Percentiles rank a stretch among this genome's conserved stretches.
Conservation (phyloP, 2,888 invertebrate species). For the Andrena flavipes region DNA sequence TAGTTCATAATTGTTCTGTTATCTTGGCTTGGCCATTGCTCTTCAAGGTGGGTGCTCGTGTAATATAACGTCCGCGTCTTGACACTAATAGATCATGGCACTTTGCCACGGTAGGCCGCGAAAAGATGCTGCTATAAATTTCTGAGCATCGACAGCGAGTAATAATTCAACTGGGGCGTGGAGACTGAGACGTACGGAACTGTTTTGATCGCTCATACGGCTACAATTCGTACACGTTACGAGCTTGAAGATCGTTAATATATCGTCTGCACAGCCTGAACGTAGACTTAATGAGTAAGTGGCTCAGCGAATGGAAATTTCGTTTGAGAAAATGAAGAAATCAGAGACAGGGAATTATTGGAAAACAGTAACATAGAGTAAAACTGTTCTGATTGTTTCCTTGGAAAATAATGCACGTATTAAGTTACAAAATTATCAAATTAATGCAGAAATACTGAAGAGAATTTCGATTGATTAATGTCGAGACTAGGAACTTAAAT, state of each 20-base stretch:
- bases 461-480: too few relatives aligned
- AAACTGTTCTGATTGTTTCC: background rate
- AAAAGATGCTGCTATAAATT: slow-evolving; percentile 29
- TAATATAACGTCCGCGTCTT: slow-evolving; percentile 71
- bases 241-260: slow-evolving; percentile 12
- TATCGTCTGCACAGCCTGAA: background rate
- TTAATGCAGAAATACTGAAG: too few relatives aligned
- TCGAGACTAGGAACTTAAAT: too few relatives aligned
- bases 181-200: background rate
- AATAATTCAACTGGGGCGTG: slow-evolving; percentile 27
- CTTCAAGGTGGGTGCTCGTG: slow-evolving; percentile 11
- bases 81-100: slow-evolving; percentile 78
- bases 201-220: slow-evolving; percentile 35
- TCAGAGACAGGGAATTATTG: background rate
- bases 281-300: background rate
- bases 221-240: slow-evolving; percentile 27
- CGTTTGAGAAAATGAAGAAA: background rate
- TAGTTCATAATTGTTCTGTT: background rate
- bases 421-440: too few relatives aligned
- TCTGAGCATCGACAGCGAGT: slow-evolving; percentile 46
- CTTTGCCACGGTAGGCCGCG: slow-evolving; percentile 64
- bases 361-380: background rate
- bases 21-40: background rate
- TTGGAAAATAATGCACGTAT: too few relatives aligned
- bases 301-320: background rate